A percentile compares a stretch with the other conserved stretches of the same genome.
Evolutionary conservation across 2,888 invertebrate genomes (phyloP).

Genomic region (Eristalinus sepulchralis): DNA sequence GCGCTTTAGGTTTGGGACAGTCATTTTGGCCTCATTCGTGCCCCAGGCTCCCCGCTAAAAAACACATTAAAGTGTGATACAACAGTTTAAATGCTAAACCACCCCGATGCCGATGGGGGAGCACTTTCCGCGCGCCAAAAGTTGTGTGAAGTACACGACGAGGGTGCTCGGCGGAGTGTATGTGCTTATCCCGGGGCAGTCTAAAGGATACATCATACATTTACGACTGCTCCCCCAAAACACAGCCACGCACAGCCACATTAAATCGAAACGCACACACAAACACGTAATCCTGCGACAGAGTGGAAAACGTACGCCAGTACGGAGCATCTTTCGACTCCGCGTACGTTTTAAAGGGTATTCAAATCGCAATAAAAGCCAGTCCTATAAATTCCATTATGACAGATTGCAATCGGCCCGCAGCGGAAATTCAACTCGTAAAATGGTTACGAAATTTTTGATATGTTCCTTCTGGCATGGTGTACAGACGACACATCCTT

Average conservation of each 20-base stretch:
- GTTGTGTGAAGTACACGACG: slow-evolving; percentile 59
- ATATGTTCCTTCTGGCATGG: slow-evolving; percentile 65
- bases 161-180: slow-evolving; percentile 3
- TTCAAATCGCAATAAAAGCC: slow-evolving; percentile 69
- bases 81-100: slow-evolving; percentile 71
- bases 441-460: slow-evolving; percentile 72
- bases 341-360: slow-evolving; percentile 57
- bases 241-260: slow-evolving; percentile 10
- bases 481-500: slow-evolving; percentile 22
- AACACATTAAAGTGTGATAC: slow-evolving; percentile 70
- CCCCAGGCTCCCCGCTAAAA: slow-evolving; percentile 46
- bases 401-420: slow-evolving; percentile 74
- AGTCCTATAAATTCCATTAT: slow-evolving; percentile 74
- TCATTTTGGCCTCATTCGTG: neutral
- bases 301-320: neutral
- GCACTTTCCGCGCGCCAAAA: slow-evolving; percentile 47
- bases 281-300: neutral
- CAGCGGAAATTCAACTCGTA: slow-evolving; percentile 74
- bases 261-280: slow-evolving; percentile 43
- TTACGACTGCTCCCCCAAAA: slow-evolving; percentile 36
- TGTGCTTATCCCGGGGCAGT: slow-evolving; percentile 63
- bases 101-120: slow-evolving; percentile 38
- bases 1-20: slow-evolving; percentile 49
- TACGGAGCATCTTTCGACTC: neutral
- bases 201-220: slow-evolving; percentile 66